Evolutionary conservation across 30 jellyfish, hydroid and myxozoan species (phyloP).

Genomic region (Hydractinia echinata): DNA sequence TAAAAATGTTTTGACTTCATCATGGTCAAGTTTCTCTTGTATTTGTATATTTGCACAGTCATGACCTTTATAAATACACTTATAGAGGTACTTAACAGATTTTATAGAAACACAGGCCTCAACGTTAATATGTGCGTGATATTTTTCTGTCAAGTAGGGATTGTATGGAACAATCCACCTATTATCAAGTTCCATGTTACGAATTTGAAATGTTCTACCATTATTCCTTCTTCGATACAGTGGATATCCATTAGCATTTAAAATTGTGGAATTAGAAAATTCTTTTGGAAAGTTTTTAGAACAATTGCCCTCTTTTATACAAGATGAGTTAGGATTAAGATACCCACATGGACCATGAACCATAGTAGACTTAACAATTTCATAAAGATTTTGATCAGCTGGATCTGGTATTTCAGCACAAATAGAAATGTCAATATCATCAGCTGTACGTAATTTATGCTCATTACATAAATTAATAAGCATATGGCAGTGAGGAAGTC

Average conservation of each 20-base stretch:
- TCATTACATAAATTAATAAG: slow-evolving; percentile 50
- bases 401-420: slow-evolving; percentile 76
- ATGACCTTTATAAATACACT: slow-evolving; percentile 56
- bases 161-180: slow-evolving; percentile 69
- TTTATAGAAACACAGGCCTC: slow-evolving; percentile 46
- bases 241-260: slow-evolving; percentile 54
- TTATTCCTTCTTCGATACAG: slow-evolving; percentile 45
- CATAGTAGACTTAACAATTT: slow-evolving; percentile 50
- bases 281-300: slow-evolving; percentile 27
- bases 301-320: slow-evolving; percentile 68
- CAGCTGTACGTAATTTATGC: slow-evolving; percentile 51
- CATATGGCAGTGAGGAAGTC: slow-evolving; percentile 65
- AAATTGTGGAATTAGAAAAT: slow-evolving; percentile 14
- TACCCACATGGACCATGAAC: slow-evolving; percentile 77
- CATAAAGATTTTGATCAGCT: slow-evolving; percentile 30
- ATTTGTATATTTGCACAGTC: slow-evolving; percentile 54
- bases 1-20: slow-evolving; percentile 37
- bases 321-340: slow-evolving; percentile 38
- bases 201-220: slow-evolving; percentile 16
- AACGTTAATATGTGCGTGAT: slow-evolving; percentile 58
- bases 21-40: slow-evolving; percentile 41
- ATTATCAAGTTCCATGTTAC: slow-evolving; percentile 30
- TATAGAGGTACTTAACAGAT: slow-evolving; percentile 46
- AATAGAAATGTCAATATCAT: slow-evolving; percentile 46
- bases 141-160: slow-evolving; percentile 37